Evolutionary conservation across 2,113 vertebrate species (phyloP).

Genomic region (Eonycteris spelaea): DNA sequence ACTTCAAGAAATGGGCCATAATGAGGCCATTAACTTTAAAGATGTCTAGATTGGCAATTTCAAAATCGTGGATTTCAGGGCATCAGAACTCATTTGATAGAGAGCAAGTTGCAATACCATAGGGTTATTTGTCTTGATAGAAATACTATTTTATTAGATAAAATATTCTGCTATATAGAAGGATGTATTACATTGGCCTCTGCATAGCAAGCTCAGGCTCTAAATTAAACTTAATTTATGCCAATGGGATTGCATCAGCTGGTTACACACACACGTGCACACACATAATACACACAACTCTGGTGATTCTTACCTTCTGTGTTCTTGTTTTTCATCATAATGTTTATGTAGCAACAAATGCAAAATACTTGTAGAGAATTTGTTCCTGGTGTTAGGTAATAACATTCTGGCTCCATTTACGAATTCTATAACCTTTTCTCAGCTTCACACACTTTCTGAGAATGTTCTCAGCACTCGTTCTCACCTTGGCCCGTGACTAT

Average conservation of each 20-base stretch:
- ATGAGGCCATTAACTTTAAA: background rate
- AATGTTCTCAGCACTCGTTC: background rate
- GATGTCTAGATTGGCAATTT: background rate
- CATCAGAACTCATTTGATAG: background rate
- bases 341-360: conserved; percentile 63
- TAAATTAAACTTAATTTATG: conserved; percentile 72
- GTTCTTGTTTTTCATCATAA: conserved; percentile 67
- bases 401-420: background rate
- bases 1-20: background rate
- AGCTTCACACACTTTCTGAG: background rate
- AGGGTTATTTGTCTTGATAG: background rate
- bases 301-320: conserved; percentile 48
- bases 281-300: background rate
- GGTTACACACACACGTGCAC: background rate
- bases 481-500: background rate
- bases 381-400: background rate
- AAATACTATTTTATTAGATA: conserved; percentile 27
- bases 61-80: background rate
- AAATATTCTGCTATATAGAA: background rate
- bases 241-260: conserved; percentile 76
- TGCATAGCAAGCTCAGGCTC: conserved; percentile 13
- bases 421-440: background rate
- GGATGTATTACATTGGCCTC: background rate
- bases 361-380: background rate
- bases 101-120: background rate